Percentiles rank a stretch among this genome's conserved stretches.
phyloP scores from a whole-genome alignment of 2,113 vertebrate genomes.

The Pholis gunnellus region DNA sequence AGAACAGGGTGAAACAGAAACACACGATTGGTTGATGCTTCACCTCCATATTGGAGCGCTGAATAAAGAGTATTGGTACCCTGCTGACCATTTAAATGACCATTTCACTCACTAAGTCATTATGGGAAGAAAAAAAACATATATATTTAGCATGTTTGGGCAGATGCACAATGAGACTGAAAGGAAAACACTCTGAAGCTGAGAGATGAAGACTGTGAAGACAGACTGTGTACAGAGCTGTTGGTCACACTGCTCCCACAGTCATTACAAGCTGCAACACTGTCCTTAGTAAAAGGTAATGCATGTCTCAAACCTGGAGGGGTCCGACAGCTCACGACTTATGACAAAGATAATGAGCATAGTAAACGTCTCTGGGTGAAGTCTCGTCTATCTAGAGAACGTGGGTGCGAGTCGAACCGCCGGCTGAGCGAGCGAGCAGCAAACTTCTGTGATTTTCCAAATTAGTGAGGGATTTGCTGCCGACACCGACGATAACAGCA shows the following conservation, averaged over 20 bases:
- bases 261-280: neutral
- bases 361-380: neutral
- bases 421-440: constrained; percentile 15
- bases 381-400: neutral
- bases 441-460: constrained; percentile 40
- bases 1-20: too few species aligned
- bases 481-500: constrained; percentile 14
- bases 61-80: too few species aligned
- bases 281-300: neutral
- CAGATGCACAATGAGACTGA: neutral
- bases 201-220: neutral
- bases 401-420: neutral
- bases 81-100: too few species aligned
- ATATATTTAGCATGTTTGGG: too few species aligned
- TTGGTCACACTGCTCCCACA: neutral
- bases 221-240: neutral
- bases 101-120: too few species aligned
- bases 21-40: too few species aligned
- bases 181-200: too few species aligned
- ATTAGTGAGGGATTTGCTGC: constrained; percentile 46
- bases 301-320: neutral
- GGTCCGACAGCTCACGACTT: neutral
- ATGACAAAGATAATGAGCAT: neutral
- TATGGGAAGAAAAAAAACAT: too few species aligned
- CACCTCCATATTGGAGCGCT: too few species aligned